These are phyloP conservation scores for Aphodius granarius DNA, from an alignment of 2,888 invertebrate genomes.

Conservation along the genomic window DNA sequence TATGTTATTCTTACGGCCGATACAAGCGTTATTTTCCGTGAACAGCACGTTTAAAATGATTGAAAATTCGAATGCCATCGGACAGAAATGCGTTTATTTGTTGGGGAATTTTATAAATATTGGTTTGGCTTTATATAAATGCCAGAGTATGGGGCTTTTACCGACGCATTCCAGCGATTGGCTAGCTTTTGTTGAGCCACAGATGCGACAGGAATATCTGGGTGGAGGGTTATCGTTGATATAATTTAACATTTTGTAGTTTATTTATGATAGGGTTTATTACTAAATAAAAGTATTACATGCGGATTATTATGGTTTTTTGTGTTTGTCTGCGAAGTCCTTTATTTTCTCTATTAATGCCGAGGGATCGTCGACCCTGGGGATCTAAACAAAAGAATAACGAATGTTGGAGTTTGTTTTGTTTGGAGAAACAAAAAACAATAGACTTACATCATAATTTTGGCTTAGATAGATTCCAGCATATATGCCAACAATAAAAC, in stretches of 20 bases:
- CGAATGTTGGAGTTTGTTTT: conserved; percentile 17
- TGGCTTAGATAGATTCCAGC: conserved; percentile 74
- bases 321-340: conserved; percentile 70
- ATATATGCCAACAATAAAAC: conserved; percentile 70
- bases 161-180: conserved; percentile 98
- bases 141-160: conserved; percentile 95
- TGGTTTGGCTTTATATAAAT: conserved; percentile 91
- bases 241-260: conserved; percentile 44
- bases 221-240: conserved; percentile 77
- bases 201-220: conserved; percentile 79
- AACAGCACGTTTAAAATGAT: conserved; percentile 92
- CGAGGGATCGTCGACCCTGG: conserved; percentile 81
- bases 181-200: conserved; percentile 95
- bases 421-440: conserved; percentile 11
- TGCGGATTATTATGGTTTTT: conserved; percentile 52
- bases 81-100: conserved; percentile 92
- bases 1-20: conserved; percentile 95
- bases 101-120: conserved; percentile 93
- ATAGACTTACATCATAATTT: conserved; percentile 69
- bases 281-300: conserved; percentile 32
- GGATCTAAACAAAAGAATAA: conserved; percentile 61
- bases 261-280: conserved; percentile 41
- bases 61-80: conserved; percentile 85
- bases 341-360: conserved; percentile 71
- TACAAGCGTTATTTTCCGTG: conserved; percentile 92